Evolutionary conservation across 37 sponge, comb jelly and placozoan genomes (phyloP), one percentile per base, ranked within the genome.

Genomic region (Axinella damicornis): DNA sequence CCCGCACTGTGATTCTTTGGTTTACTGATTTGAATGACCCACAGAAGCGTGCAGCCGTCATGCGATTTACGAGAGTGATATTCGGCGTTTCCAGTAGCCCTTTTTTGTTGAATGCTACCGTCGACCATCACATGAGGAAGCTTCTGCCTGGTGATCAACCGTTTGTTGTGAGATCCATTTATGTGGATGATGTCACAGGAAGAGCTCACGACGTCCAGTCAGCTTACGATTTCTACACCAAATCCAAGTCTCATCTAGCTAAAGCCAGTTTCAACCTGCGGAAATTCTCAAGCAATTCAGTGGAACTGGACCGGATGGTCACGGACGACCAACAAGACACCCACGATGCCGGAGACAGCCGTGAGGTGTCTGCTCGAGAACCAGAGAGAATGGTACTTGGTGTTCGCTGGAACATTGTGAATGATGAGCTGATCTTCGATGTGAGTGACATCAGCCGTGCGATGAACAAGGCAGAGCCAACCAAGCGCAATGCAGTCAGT

Each of bases 151-250:
- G 39, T 21, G 64, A 62, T 33, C 64, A 24, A 5, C 24, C 58
- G 19, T 61, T 77, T 16, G 78, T 77, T 12, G 78, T 53, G 62
- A 11, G 41, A 55, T 59, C 78, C n/a, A 62, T 77, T 28, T 77
- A 77, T 61, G 78, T 77, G 16, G 78, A 77, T 61, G 78, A 77
- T 25, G 21, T 77, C 5, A 46, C 53, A 11, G 17, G 40, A 31
- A 38, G 64, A 31, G 22, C 64, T 20, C 18, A 13, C 11, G 65
- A 61, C 53, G 37, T 62, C 11, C 39, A 77, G 22, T n/a, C 37
- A 53, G 64, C 78, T 9, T 77, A 77, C n/a, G 40, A 60, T 6
- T 61, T 62, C 53, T 77, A 77, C 65, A 30, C 5, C 28, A 32
- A 62, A 38, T 36, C 78, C 37, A 77, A 34, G 28, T 16, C 5